phyloP scores from a whole-genome alignment of 2,113 vertebrate species.

The Albula glossodonta region DNA sequence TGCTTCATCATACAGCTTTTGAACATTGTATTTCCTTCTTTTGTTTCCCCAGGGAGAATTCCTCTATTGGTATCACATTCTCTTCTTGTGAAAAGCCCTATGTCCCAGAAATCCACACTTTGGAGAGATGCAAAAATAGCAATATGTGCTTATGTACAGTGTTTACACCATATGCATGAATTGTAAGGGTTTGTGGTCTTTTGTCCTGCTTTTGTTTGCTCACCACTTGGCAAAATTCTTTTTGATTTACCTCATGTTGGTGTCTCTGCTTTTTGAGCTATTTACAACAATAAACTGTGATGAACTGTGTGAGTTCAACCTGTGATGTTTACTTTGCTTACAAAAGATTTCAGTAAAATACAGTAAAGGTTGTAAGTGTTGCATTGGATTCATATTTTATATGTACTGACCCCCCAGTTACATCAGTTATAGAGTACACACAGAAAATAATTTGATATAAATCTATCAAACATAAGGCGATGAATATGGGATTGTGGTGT shows the following conservation, averaged over 20 bases:
- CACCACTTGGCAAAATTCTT: too few relatives aligned
- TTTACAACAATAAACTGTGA: too few relatives aligned
- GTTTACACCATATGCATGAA: neutral
- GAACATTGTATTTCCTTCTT: neutral
- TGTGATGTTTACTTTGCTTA: too few relatives aligned
- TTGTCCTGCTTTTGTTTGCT: neutral
- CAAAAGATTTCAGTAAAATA: neutral
- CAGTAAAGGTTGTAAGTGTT: neutral
- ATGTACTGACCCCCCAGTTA: neutral
- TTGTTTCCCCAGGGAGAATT: neutral
- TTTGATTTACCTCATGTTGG: too few relatives aligned
- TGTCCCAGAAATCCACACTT: constrained; percentile 23
- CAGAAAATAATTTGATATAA: neutral
- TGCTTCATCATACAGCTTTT: neutral
- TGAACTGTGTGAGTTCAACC: too few relatives aligned
- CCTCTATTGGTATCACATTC: constrained; percentile 9
- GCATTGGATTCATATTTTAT: neutral
- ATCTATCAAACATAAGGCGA: neutral
- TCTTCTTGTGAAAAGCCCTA: constrained; percentile 18
- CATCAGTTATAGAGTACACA: neutral
- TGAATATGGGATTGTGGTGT: neutral
- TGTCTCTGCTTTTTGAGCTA: too few relatives aligned
- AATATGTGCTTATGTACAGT: neutral
- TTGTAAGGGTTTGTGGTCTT: neutral
- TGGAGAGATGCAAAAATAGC: constrained; percentile 18